Base-by-base conservation (phyloP, 2,888 invertebrate species). In the Minunthozetes semirufus region DNA sequence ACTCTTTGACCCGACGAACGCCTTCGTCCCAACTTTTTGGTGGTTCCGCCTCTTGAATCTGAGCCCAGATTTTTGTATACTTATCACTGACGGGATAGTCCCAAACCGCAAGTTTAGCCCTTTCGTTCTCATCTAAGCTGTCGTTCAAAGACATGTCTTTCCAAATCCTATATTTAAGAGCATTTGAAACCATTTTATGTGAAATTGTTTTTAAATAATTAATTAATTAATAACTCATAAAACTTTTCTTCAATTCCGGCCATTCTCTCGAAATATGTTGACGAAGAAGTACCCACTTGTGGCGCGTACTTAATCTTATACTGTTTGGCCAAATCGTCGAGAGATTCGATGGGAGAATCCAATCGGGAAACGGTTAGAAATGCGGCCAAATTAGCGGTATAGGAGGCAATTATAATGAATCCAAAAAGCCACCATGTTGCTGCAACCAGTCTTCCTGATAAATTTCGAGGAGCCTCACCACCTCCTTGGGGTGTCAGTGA, bases 381-480 rank as follows among this genome's bases (percentile, higher is more conserved):
- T 0, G 98, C 98, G 1, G 98, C 98, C 81, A 98, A 86, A 84
- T 98, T 98, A 0, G 98, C 98, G 0, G 98, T 98, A 84, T 98
- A 98, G 0, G 96, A 96, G 3, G 98, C 98, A 81, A 98, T 97
- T 79, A 98, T 95, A 82, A 98, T 97, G 83, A 98, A 98, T 0
- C 97, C 96, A 84, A 98, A 98, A 29, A 98, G 85, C 98, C 98
- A 98, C 97, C 96, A 97, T 0, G 97, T 97, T 1, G 97, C 97
- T 0, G 97, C 97, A 0, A 98, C 90, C 15, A 98, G 85, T 72
- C 97, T 87, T 0, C 97, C 97, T 0, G 96, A 96, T 0, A 98
- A 86, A 83, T 97, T 97, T 83, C 95, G 94, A 0, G 96, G 96
- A 0, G 95, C 95, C 83, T 96, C 95, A 0, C 95, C 95, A 0